Evolutionary conservation across 1,140 invertebrate species (phyloP).

Genomic region (Dendrolimus punctatus): DNA sequence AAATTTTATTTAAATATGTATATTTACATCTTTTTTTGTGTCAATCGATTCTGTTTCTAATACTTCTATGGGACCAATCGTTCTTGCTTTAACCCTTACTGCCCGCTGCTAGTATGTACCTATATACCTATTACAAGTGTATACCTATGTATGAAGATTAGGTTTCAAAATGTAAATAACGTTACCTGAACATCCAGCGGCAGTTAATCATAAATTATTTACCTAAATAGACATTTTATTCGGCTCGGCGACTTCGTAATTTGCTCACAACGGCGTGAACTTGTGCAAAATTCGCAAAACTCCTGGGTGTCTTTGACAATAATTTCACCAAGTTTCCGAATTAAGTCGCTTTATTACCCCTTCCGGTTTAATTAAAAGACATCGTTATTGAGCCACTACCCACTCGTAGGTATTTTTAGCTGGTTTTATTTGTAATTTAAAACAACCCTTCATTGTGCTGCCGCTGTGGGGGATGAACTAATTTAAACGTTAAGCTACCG

Average conservation of each 20-base stretch:
- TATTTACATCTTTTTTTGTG: too few relatives aligned
- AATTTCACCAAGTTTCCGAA: conserved; percentile 56
- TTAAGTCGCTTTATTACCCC: conserved; percentile 69
- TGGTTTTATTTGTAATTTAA: conserved; percentile 73
- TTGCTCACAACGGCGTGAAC: conserved; percentile 21
- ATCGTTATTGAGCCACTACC: conserved; percentile 67
- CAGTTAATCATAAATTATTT: conserved; percentile 7
- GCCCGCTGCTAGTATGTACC: too few relatives aligned
- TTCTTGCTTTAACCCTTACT: too few relatives aligned
- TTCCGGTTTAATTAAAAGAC: conserved; percentile 70
- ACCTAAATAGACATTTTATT: conserved; percentile 5
- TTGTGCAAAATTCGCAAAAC: conserved; percentile 25
- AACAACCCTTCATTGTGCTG: conserved; percentile 61
- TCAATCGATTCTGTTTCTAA: too few relatives aligned
- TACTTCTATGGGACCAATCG: too few relatives aligned
- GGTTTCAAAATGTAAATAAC: background rate
- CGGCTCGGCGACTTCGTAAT: conserved; percentile 13
- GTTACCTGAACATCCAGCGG: background rate
- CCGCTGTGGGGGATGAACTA: conserved; percentile 63
- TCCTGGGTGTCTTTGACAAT: conserved; percentile 41
- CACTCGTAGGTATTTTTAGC: conserved; percentile 69
- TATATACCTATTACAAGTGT: too few relatives aligned
- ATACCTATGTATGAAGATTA: background rate
- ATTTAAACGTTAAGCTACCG: conserved; percentile 67
- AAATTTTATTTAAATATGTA: too few relatives aligned